phyloP scores from a whole-genome alignment of 1,140 invertebrate species.

The Drosophila rhopaloa region DNA sequence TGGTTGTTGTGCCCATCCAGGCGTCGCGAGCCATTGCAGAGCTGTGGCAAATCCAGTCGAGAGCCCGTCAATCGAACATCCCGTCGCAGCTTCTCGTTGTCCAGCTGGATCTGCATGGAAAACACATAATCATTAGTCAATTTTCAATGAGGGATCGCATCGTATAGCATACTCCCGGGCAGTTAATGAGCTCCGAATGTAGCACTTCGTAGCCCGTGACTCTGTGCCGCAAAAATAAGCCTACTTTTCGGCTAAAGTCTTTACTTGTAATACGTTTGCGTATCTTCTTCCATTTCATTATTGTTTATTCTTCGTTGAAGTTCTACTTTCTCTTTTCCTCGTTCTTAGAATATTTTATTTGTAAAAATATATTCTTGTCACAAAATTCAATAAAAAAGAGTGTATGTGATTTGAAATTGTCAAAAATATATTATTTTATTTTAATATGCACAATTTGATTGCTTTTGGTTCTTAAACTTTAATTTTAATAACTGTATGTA shows the following conservation, averaged over 20 bases:
- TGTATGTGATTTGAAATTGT: background rate
- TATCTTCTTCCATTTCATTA: slow-evolving; percentile 27
- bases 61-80: slow-evolving; percentile 74
- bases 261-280: background rate
- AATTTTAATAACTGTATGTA: too few species aligned
- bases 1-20: slow-evolving; percentile 74
- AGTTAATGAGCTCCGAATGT: background rate
- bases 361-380: slow-evolving; percentile 6
- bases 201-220: slow-evolving; percentile 2
- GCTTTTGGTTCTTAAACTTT: too few species aligned
- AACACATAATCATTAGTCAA: background rate
- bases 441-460: too few species aligned
- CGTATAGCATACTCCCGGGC: slow-evolving; percentile 43
- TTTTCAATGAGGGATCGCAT: too few species aligned
- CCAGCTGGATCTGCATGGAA: slow-evolving; percentile 76
- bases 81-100: slow-evolving; percentile 83
- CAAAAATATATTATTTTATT: too few species aligned
- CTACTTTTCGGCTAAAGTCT: slow-evolving; percentile 21
- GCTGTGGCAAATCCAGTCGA: slow-evolving; percentile 72
- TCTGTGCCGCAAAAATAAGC: slow-evolving; percentile 1
- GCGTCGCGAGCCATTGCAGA: slow-evolving; percentile 72
- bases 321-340: background rate
- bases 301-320: background rate
- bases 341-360: background rate
- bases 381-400: background rate